Percentiles rank a stretch among this genome's conserved stretches.
phyloP scores from a whole-genome alignment of 2,888 invertebrate species.

The Eupithecia exiguata region DNA sequence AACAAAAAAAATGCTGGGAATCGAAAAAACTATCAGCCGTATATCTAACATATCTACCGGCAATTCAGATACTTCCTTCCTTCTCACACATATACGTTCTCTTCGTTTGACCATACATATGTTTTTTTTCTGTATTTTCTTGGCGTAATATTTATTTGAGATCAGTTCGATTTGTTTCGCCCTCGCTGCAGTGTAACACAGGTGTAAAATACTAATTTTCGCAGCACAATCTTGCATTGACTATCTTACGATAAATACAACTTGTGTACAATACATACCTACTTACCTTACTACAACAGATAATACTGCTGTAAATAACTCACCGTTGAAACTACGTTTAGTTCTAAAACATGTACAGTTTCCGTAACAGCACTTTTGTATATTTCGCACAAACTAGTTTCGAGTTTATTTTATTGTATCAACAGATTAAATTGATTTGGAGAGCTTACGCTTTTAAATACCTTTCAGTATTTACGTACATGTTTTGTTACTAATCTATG shows the following conservation, averaged over 20 bases:
- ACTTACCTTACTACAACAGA: slow-evolving; percentile 72
- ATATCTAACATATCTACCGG: too few species aligned
- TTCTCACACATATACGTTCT: too few species aligned
- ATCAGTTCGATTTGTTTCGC: slow-evolving; percentile 15
- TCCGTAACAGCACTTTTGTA: slow-evolving; percentile 83
- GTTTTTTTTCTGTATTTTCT: not conserved
- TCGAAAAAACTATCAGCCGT: not conserved
- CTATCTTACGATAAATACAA: slow-evolving; percentile 79
- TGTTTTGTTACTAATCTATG: slow-evolving; percentile 84
- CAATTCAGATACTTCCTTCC: too few species aligned
- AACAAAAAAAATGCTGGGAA: not conserved
- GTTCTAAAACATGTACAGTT: slow-evolving; percentile 86
- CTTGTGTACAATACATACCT: slow-evolving; percentile 77
- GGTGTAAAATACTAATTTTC: slow-evolving; percentile 79
- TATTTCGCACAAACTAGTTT: slow-evolving; percentile 84
- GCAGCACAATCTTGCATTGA: slow-evolving; percentile 84
- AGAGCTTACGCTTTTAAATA: slow-evolving; percentile 84
- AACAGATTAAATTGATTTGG: slow-evolving; percentile 77
- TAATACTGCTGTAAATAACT: slow-evolving; percentile 84
- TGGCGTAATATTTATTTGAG: not conserved
- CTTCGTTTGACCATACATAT: not conserved
- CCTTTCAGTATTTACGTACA: slow-evolving; percentile 81
- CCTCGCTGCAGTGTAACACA: slow-evolving; percentile 23
- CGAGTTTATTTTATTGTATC: slow-evolving; percentile 80
- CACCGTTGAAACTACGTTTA: slow-evolving; percentile 82